These are phyloP conservation scores for Zaprionus lineosus DNA, from an alignment of 2,888 invertebrate genomes.

Conservation along the genomic window DNA sequence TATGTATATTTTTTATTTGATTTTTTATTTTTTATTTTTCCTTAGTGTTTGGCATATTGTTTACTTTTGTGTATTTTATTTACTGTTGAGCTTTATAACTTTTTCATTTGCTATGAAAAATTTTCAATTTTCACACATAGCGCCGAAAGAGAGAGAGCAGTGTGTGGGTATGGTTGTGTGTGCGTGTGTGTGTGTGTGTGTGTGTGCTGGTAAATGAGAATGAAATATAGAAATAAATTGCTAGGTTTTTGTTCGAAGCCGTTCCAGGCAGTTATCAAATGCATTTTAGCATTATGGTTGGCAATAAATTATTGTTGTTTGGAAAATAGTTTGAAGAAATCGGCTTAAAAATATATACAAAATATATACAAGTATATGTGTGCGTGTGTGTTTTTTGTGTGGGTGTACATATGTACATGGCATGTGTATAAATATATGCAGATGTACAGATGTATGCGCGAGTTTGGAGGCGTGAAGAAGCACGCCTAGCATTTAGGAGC, in stretches of 20 bases:
- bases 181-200: no score
- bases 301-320: conserved; percentile 69
- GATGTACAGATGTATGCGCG: no score
- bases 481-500: conserved; percentile 45
- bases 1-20: conserved; percentile 19
- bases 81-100: conserved; percentile 63
- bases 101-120: conserved; percentile 48
- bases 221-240: conserved; percentile 38
- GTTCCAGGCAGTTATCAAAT: conserved; percentile 62
- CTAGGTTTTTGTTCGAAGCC: conserved; percentile 52
- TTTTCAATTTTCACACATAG: conserved; percentile 64
- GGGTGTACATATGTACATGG: no score
- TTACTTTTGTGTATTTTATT: conserved; percentile 61
- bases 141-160: conserved; percentile 8
- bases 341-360: conserved; percentile 67
- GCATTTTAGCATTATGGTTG: conserved; percentile 69
- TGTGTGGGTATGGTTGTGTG: no score
- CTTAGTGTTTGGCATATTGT: conserved; percentile 31
- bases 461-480: not conserved
- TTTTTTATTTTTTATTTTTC: conserved; percentile 45
- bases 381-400: no score
- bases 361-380: no score
- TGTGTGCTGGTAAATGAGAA: no score
- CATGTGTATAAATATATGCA: no score
- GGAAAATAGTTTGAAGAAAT: conserved; percentile 63